Conservation (phyloP, 1,140 invertebrate species). For the Rhynchophorus ferrugineus region DNA sequence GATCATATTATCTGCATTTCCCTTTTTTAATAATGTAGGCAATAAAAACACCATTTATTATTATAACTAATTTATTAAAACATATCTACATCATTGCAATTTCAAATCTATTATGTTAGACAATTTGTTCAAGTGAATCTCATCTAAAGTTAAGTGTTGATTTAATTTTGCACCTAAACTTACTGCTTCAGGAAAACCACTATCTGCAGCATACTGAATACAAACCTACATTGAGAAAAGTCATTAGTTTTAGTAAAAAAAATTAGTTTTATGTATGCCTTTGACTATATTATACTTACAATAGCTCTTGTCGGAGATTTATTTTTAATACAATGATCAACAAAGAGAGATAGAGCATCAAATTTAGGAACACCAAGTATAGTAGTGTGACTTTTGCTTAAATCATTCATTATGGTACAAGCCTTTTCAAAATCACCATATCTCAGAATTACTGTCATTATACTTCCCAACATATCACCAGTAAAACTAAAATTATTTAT, state of each 20-base stretch:
- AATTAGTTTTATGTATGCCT: not conserved
- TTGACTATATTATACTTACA: conserved; percentile 33
- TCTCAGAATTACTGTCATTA: conserved; percentile 44
- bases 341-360: conserved; percentile 41
- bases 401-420: conserved; percentile 43
- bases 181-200: conserved; percentile 44
- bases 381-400: conserved; percentile 44
- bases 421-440: conserved; percentile 46
- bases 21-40: no score
- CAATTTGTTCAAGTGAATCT: conserved; percentile 42
- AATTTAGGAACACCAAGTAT: conserved; percentile 49
- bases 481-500: conserved; percentile 42
- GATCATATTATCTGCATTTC: no score
- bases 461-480: conserved; percentile 50
- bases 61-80: no score
- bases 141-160: conserved; percentile 42
- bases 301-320: conserved; percentile 45
- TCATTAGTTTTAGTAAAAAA: no score
- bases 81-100: conserved; percentile 1
- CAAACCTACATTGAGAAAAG: no score
- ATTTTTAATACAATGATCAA: conserved; percentile 44
- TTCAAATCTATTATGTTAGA: conserved; percentile 40
- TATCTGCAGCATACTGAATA: conserved; percentile 48
- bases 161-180: conserved; percentile 41
- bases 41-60: no score